Percentiles rank a stretch among this genome's conserved stretches.
Conservation (phyloP, 1,140 invertebrate species). For the Bacillus rossius region DNA sequence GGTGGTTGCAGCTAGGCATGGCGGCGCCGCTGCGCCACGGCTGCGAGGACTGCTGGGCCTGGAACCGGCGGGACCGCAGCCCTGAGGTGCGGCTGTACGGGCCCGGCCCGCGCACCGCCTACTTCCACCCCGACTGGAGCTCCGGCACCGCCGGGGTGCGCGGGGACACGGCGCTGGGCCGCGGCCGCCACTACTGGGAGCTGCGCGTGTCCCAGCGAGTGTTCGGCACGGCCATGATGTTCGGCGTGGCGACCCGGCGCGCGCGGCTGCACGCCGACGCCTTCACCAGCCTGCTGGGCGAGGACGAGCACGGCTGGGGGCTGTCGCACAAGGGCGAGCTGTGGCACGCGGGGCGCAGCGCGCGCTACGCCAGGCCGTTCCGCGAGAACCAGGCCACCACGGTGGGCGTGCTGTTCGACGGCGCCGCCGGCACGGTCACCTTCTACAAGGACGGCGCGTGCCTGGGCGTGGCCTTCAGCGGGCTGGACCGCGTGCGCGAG, state of each 20-base stretch:
- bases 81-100: conserved; percentile 57
- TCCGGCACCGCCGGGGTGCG: conserved; percentile 65
- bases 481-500: conserved; percentile 43
- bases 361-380: conserved; percentile 61
- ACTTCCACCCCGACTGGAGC: conserved; percentile 72
- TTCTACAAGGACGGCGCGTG: conserved; percentile 65
- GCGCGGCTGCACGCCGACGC: conserved; percentile 57
- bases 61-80: conserved; percentile 56
- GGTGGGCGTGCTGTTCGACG: conserved; percentile 55
- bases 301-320: conserved; percentile 65
- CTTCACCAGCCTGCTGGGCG: conserved; percentile 65
- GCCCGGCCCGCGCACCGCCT: conserved; percentile 44
- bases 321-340: conserved; percentile 66
- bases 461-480: conserved; percentile 53
- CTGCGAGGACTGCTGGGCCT: conserved; percentile 59
- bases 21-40: conserved; percentile 40
- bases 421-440: conserved; percentile 59
- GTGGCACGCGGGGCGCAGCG: conserved; percentile 59
- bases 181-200: conserved; percentile 56
- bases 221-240: conserved; percentile 75
- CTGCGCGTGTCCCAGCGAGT: conserved; percentile 56
- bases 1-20: neutral
- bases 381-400: conserved; percentile 60
- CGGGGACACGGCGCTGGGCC: conserved; percentile 56
- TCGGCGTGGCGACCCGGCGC: conserved; percentile 60